phyloP scores from a whole-genome alignment of 2,888 invertebrate species.

The Dasypogon diadema region DNA sequence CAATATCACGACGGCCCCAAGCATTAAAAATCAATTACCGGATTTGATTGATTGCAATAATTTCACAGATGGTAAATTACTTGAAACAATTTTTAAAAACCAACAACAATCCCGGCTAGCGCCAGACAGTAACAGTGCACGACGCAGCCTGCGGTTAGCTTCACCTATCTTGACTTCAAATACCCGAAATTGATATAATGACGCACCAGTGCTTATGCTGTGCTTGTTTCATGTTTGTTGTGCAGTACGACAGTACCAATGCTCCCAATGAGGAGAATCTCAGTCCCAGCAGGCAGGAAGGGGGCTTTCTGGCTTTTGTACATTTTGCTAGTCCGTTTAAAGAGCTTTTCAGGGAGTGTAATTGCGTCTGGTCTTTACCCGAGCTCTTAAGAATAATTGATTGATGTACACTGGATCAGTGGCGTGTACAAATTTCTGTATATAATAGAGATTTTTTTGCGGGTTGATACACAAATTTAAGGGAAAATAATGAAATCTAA shows the following conservation, averaged over 20 bases:
- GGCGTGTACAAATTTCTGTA: no score
- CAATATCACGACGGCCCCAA: slow-evolving; percentile 47
- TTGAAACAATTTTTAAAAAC: slow-evolving; percentile 49
- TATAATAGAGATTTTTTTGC: no score
- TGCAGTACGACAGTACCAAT: not conserved
- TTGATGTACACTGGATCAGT: slow-evolving; percentile 30
- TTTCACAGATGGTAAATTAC: slow-evolving; percentile 56
- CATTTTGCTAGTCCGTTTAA: not conserved
- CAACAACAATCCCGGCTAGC: slow-evolving; percentile 38
- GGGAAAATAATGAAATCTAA: no score
- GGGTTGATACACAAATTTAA: no score
- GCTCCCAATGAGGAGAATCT: not conserved
- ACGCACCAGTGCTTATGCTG: slow-evolving; percentile 10
- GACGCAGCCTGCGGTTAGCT: slow-evolving; percentile 10
- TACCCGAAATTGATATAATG: slow-evolving; percentile 49
- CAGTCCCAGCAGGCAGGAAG: not conserved
- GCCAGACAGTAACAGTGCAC: slow-evolving; percentile 19
- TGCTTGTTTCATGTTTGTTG: not conserved
- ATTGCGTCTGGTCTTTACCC: slow-evolving; percentile 38
- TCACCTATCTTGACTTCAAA: slow-evolving; percentile 28
- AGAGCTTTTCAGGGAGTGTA: slow-evolving; percentile 35
- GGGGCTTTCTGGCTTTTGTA: not conserved
- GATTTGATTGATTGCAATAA: slow-evolving; percentile 59
- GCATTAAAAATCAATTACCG: slow-evolving; percentile 59
- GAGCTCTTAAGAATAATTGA: slow-evolving; percentile 35